A percentile compares a stretch with the other conserved stretches of the same genome.
These are phyloP conservation scores for Emmelina monodactyla DNA, from an alignment of 2,888 invertebrate species.

Conservation along the genomic window DNA sequence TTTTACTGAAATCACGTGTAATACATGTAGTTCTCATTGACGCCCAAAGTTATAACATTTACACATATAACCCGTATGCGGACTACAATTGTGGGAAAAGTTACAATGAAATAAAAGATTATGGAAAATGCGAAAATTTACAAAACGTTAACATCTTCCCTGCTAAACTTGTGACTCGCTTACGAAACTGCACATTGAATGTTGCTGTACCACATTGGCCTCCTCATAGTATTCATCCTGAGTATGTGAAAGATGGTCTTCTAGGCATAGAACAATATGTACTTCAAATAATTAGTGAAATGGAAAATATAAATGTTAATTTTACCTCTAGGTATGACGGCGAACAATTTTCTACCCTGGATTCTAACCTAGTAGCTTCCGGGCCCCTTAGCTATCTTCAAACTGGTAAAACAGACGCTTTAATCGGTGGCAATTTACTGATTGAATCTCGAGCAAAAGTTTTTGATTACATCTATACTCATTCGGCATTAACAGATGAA, in stretches of 20 bases:
- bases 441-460: conserved; percentile 17
- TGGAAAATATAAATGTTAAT: conserved; percentile 27
- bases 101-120: conserved; percentile 24
- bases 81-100: conserved; percentile 36
- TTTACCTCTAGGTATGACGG: conserved; percentile 19
- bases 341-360: conserved; percentile 22
- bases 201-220: conserved; percentile 28
- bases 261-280: conserved; percentile 24
- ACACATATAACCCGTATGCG: conserved; percentile 36
- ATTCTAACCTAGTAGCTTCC: conserved; percentile 20
- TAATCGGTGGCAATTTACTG: conserved; percentile 21
- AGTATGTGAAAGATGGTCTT: neutral
- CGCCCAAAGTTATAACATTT: conserved; percentile 22
- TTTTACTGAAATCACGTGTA: conserved; percentile 23
- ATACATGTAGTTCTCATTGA: conserved; percentile 25
- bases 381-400: conserved; percentile 21
- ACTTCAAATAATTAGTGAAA: conserved; percentile 24
- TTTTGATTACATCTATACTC: conserved; percentile 20
- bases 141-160: conserved; percentile 20
- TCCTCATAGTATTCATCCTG: conserved; percentile 25
- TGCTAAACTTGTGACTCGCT: conserved; percentile 23
- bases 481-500: conserved; percentile 19
- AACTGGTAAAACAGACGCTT: conserved; percentile 16
- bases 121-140: conserved; percentile 26
- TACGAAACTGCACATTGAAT: conserved; percentile 30